Conservation (phyloP, 2,888 invertebrate species). For the Drosophila yooni region DNA sequence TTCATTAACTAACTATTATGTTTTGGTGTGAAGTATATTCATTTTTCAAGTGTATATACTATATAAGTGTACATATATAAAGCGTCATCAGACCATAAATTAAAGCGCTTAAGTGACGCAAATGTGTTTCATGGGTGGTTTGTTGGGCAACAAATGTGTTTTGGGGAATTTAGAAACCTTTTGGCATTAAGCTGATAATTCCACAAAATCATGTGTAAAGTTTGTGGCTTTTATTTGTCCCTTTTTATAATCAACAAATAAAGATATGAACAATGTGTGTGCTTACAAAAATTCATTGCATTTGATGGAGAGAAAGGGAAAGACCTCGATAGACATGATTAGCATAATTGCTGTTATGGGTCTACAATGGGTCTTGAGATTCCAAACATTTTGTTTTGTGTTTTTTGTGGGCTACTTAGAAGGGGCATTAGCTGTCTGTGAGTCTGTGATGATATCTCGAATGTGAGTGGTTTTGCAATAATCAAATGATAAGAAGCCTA, state of each 20-base stretch:
- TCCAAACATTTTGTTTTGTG: constrained; percentile 1
- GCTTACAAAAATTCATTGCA: constrained; percentile 51
- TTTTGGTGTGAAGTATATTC: background rate
- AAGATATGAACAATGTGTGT: constrained; percentile 23
- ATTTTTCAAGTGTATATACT: constrained; percentile 8
- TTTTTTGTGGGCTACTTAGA: constrained; percentile 37
- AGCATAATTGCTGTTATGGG: constrained; percentile 68
- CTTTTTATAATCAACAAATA: constrained; percentile 25
- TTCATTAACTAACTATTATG: constrained; percentile 14
- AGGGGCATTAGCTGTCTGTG: constrained; percentile 33
- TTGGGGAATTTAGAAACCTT: constrained; percentile 1
- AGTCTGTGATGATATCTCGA: constrained; percentile 4
- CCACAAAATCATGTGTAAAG: constrained; percentile 43
- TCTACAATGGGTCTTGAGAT: constrained; percentile 54
- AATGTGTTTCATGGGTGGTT: constrained; percentile 4
- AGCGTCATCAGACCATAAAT: constrained; percentile 22
- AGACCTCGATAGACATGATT: constrained; percentile 60
- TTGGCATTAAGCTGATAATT: constrained; percentile 22
- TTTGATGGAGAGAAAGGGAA: constrained; percentile 64
- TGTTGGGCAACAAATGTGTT: constrained; percentile 6
- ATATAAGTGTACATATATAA: background rate
- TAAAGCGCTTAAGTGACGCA: constrained; percentile 38
- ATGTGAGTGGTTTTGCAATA: background rate
- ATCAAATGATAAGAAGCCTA: constrained; percentile 10
- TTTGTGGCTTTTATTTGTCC: background rate